phyloP scores from a whole-genome alignment of 1,140 invertebrate genomes.

The Branchinecta lindahli region DNA sequence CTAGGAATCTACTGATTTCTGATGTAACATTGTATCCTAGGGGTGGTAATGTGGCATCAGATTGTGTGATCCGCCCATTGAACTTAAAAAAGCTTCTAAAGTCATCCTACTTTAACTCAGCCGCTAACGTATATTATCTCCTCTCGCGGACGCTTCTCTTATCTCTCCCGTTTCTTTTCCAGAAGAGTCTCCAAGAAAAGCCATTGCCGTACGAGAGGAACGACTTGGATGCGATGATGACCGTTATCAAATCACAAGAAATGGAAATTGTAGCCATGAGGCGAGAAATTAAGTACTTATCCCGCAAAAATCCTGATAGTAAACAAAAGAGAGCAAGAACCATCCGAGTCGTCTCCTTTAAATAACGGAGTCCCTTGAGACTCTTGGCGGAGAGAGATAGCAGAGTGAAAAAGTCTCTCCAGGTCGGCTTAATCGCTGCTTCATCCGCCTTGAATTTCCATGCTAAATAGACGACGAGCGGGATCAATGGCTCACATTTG shows the following conservation, averaged over 20 bases:
- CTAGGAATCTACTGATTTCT: too few relatives aligned
- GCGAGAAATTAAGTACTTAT: conserved; percentile 10
- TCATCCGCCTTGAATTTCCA: conserved; percentile 2
- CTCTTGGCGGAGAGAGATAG: not conserved
- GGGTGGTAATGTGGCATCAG: too few relatives aligned
- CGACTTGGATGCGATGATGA: not conserved
- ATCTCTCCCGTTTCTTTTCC: not conserved
- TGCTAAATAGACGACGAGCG: not conserved
- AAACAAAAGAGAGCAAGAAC: conserved; percentile 3
- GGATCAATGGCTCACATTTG: too few relatives aligned
- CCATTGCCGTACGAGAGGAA: not conserved
- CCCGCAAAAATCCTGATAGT: not conserved
- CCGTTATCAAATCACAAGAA: conserved; percentile 7
- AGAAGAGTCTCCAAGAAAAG: not conserved
- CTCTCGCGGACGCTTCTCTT: too few relatives aligned
- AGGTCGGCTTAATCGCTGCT: not conserved
- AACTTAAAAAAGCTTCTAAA: too few relatives aligned
- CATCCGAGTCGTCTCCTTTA: not conserved
- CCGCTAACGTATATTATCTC: too few relatives aligned
- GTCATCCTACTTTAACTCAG: too few relatives aligned
- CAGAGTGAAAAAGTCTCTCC: not conserved
- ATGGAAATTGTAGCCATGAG: conserved; percentile 9
- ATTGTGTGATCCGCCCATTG: too few relatives aligned
- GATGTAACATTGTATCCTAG: too few relatives aligned
- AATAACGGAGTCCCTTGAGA: not conserved